phyloP scores from a whole-genome alignment of 2,888 invertebrate species.

The Chouioia cunea region DNA sequence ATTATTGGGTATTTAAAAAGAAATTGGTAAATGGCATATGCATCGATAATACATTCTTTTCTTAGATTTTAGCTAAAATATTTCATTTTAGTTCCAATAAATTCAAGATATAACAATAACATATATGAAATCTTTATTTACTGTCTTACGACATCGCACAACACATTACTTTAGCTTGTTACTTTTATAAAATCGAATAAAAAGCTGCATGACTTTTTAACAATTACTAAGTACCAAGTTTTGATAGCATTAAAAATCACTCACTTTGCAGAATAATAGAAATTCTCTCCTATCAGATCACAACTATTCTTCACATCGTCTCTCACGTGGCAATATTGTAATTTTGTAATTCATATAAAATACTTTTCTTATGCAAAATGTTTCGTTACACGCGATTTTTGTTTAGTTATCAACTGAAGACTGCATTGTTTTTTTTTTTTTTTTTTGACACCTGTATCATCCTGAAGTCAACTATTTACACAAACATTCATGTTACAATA shows the following conservation, averaged over 20 bases:
- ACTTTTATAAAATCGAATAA: conserved; percentile 29
- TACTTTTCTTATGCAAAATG: conserved; percentile 39
- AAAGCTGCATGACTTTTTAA: conserved; percentile 30
- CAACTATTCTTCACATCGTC: conserved; percentile 20
- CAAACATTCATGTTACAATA: conserved; percentile 61
- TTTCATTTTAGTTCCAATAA: conserved; percentile 10
- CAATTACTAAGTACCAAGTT: conserved; percentile 34
- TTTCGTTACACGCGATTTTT: conserved; percentile 28
- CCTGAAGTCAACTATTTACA: conserved; percentile 55
- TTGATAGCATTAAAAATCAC: conserved; percentile 24
- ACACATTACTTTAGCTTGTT: conserved; percentile 9
- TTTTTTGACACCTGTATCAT: conserved; percentile 24
- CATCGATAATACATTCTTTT: not conserved
- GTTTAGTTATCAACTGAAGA: conserved; percentile 12
- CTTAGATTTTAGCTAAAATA: conserved; percentile 5
- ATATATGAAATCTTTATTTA: conserved; percentile 5
- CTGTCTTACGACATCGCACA: conserved; percentile 15
- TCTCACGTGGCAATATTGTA: conserved; percentile 29
- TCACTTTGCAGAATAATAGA: conserved; percentile 25
- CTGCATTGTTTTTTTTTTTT: conserved; percentile 2
- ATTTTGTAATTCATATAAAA: conserved; percentile 43
- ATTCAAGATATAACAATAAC: conserved; percentile 11
- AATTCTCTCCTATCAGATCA: conserved; percentile 33
- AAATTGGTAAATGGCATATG: not conserved
- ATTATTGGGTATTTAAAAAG: conserved; percentile 4